A percentile compares a stretch with the other conserved stretches of the same genome.
Evolutionary conservation across 2,888 invertebrate species (phyloP).

Genomic region (Agonopterix heracliana): DNA sequence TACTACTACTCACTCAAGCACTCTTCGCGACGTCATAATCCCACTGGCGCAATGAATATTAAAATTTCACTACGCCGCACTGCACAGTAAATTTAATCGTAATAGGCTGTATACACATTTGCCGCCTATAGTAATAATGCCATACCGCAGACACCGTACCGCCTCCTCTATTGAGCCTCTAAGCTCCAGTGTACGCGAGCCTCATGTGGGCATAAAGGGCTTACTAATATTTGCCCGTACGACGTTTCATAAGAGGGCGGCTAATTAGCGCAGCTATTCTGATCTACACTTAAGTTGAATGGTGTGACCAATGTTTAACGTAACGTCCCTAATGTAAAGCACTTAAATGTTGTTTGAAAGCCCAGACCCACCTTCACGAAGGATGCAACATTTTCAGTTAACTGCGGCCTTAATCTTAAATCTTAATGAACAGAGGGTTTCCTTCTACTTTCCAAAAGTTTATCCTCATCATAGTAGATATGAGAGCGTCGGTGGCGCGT

Average conservation of each 20-base stretch:
- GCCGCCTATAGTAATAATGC: slow-evolving; percentile 26
- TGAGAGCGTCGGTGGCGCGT: too few species aligned
- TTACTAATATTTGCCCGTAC: slow-evolving; percentile 43
- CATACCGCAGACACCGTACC: slow-evolving; percentile 23
- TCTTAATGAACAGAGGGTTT: too few species aligned
- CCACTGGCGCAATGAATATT: slow-evolving; percentile 15
- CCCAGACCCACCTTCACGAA: too few species aligned
- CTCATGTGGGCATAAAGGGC: slow-evolving; percentile 33
- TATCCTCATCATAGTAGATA: too few species aligned
- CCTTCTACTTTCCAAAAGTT: too few species aligned
- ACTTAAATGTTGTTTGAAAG: too few species aligned
- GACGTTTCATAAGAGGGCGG: slow-evolving; percentile 32
- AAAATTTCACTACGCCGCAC: slow-evolving; percentile 15
- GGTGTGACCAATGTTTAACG: neutral
- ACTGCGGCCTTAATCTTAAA: too few species aligned
- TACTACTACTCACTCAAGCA: too few species aligned
- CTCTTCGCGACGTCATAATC: too few species aligned
- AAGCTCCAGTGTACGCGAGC: slow-evolving; percentile 26
- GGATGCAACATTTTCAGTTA: too few species aligned
- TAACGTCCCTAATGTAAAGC: too few species aligned
- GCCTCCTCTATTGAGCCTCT: slow-evolving; percentile 27
- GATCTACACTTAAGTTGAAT: slow-evolving; percentile 16
- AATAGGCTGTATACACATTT: slow-evolving; percentile 30
- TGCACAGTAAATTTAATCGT: slow-evolving; percentile 33
- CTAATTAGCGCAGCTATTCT: slow-evolving; percentile 43